Evolutionary conservation across 2,797 vertebrate species (phyloP), one percentile per base, ranked within the genome.

Genomic region (Lagodon rhomboides): DNA sequence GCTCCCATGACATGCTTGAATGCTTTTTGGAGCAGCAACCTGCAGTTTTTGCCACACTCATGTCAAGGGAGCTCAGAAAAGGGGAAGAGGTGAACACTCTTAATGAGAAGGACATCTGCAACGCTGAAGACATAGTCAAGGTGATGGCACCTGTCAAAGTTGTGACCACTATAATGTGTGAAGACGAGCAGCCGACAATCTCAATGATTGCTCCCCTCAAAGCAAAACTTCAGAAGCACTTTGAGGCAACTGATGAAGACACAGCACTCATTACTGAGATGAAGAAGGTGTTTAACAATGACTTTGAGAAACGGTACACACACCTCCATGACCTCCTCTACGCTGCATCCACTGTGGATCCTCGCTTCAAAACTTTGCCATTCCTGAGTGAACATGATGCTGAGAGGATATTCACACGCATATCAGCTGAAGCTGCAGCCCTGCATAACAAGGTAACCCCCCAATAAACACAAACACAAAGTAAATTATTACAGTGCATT

Each of bases 31-130:
- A 69, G 30, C 56, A 73, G 22, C 65, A 74, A 3, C 53, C 44
- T 15, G 60, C 43, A 2, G 4, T 67, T 43, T 75, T 50, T 64
- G 60, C 51, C 25, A 30, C 38, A 22, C 53, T 70, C 53, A 23
- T 69, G 60, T 70, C 72, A 38, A 75, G 67, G 41, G 23, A 66
- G 10, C 62, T 61, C 27, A 67, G 55, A 10, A 76, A 56, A 61
- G 22, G 27, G 11, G 38, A 72, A 5, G 50, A 74, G 55, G 68
- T 67, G 30, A 76, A 71, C 22, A 71, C 66, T 60, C 30, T 51
- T 11, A 20, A 59, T 16, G 71, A 63, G 12, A 58, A 18, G 17
- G 60, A 66, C 59, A 25, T 70, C 16, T 54, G 30, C 65, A 54
- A 55, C 2, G 25, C 41, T 62, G 56, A 76, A 30, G 59, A 56